A percentile compares a stretch with the other conserved stretches of the same genome.
phyloP scores from a whole-genome alignment of 2,888 invertebrate species.

The Papilio demoleus region DNA sequence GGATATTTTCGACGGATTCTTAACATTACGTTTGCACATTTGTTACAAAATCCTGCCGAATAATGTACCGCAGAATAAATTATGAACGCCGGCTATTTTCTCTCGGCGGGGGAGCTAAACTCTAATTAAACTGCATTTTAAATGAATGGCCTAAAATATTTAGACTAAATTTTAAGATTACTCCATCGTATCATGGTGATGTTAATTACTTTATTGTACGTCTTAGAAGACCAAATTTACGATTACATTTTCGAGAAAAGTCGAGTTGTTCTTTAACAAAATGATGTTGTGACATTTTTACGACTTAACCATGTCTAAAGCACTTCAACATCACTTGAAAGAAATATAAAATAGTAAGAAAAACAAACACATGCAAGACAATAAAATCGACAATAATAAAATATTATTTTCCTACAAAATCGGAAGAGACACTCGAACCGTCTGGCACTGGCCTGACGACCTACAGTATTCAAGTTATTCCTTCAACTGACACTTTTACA shows the following conservation, averaged over 20 bases:
- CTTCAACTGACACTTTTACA: constrained; percentile 53
- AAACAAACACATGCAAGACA: constrained; percentile 54
- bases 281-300: too few species aligned
- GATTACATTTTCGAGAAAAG: too few species aligned
- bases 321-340: not conserved
- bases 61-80: constrained; percentile 77
- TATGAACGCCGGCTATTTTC: constrained; percentile 70
- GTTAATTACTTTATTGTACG: too few species aligned
- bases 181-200: too few species aligned
- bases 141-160: constrained; percentile 73
- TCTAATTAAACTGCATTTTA: constrained; percentile 79
- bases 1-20: constrained; percentile 53
- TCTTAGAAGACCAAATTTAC: too few species aligned
- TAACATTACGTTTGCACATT: constrained; percentile 65
- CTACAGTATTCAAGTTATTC: constrained; percentile 70
- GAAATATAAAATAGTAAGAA: constrained; percentile 51
- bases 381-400: constrained; percentile 68
- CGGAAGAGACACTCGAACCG: constrained; percentile 65
- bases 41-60: constrained; percentile 73
- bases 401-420: constrained; percentile 77
- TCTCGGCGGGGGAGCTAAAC: constrained; percentile 72
- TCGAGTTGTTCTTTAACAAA: too few species aligned
- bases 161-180: constrained; percentile 53
- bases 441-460: constrained; percentile 61
- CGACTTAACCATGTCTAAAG: too few species aligned